Conservation (phyloP, 2,113 vertebrate species). For the Dryoscopus gambensis region DNA sequence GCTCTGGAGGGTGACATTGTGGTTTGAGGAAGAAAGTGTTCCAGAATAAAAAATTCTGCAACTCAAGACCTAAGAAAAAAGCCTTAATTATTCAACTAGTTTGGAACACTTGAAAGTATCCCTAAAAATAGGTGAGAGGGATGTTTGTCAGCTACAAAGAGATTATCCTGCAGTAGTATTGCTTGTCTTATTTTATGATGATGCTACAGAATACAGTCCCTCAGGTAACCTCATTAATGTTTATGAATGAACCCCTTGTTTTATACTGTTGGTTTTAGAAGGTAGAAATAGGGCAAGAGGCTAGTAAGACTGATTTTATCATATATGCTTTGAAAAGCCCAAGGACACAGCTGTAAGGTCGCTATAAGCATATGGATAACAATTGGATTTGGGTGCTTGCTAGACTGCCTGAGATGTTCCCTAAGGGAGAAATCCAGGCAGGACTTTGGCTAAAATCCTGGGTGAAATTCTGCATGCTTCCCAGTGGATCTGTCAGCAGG, state of each 20-base stretch:
- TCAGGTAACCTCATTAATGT: conserved; percentile 56
- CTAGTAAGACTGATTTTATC: background rate
- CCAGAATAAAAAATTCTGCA: background rate
- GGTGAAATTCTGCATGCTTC: background rate
- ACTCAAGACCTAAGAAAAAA: background rate
- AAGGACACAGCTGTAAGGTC: background rate
- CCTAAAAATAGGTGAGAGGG: conserved; percentile 57
- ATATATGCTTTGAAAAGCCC: background rate
- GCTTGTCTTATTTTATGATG: conserved; percentile 55
- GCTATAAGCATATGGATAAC: background rate
- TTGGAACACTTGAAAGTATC: conserved; percentile 54
- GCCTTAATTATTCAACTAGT: conserved; percentile 46
- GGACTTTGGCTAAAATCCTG: background rate
- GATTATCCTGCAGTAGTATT: conserved; percentile 30
- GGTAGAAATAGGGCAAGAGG: conserved; percentile 17
- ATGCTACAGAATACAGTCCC: conserved; percentile 57
- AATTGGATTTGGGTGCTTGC: background rate
- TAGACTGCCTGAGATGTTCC: background rate
- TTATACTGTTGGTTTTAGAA: conserved; percentile 5
- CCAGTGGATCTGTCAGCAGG: background rate
- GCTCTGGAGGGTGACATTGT: background rate
- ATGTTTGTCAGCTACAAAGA: conserved; percentile 54
- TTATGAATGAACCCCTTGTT: conserved; percentile 33
- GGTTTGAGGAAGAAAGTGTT: background rate
- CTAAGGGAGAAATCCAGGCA: background rate